A percentile compares a stretch with the other conserved stretches of the same genome.
Evolutionary conservation across 2,113 vertebrate species (phyloP).

Genomic region (Rhombomys opimus): DNA sequence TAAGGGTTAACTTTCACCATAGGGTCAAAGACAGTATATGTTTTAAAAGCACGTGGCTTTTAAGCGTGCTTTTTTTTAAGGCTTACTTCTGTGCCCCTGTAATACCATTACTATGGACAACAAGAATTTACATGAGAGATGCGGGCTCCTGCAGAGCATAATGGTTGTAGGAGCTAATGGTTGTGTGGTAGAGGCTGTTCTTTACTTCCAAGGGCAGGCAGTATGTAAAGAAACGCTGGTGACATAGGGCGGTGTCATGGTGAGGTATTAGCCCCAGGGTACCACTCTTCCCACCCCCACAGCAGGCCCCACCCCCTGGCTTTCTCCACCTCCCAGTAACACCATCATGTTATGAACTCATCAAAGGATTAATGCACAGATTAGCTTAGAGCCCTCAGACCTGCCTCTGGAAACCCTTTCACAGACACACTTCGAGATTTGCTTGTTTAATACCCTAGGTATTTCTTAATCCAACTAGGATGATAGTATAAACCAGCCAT

Average conservation of each 20-base stretch:
- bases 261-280: background rate
- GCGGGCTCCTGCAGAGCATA: background rate
- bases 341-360: background rate
- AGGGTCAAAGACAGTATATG: background rate
- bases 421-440: background rate
- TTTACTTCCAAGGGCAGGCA: background rate
- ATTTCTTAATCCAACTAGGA: background rate
- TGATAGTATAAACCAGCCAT: background rate
- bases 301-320: background rate
- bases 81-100: background rate
- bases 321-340: background rate
- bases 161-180: background rate
- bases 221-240: background rate
- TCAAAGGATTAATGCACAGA: too few species aligned
- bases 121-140: background rate
- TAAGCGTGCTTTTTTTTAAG: background rate
- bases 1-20: background rate
- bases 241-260: background rate
- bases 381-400: background rate
- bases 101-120: background rate
- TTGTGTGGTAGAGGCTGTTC: background rate
- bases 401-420: background rate
- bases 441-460: background rate
- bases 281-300: too few species aligned
- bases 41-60: background rate